Percentiles rank a stretch among this genome's conserved stretches.
Conservation (phyloP, 2,888 invertebrate genomes). For the Alcis repandata region DNA sequence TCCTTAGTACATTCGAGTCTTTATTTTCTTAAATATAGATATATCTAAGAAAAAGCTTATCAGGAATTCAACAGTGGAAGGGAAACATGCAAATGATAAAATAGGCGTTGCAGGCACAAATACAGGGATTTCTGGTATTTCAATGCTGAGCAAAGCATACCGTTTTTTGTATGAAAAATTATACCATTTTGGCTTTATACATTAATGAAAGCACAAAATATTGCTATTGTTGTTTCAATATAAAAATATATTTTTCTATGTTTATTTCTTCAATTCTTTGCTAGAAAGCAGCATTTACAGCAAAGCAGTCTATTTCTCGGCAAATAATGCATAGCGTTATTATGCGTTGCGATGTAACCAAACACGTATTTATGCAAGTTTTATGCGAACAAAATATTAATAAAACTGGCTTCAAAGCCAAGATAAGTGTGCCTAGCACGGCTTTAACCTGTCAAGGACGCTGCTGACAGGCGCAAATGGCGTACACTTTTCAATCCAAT, state of each 20-base stretch:
- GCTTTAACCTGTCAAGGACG: too few species aligned
- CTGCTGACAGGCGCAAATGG: too few species aligned
- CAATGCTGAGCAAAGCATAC: slow-evolving; percentile 26
- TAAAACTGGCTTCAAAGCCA: background rate
- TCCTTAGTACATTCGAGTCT: slow-evolving; percentile 59
- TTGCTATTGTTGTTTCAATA: slow-evolving; percentile 14
- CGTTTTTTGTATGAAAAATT: background rate
- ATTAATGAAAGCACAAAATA: slow-evolving; percentile 11
- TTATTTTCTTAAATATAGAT: slow-evolving; percentile 51
- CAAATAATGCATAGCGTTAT: too few species aligned
- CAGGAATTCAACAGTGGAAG: slow-evolving; percentile 62
- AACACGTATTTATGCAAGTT: background rate
- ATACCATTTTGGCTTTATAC: background rate
- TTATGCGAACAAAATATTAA: background rate
- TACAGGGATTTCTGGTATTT: slow-evolving; percentile 27
- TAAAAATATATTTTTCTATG: slow-evolving; percentile 20
- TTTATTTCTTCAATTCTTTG: background rate
- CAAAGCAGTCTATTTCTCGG: background rate
- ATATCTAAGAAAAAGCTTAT: slow-evolving; percentile 50
- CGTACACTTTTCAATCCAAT: too few species aligned
- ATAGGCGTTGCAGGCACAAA: slow-evolving; percentile 43
- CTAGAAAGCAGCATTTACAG: background rate
- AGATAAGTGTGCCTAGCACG: background rate
- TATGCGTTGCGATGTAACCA: background rate
- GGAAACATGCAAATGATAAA: slow-evolving; percentile 54